Evolutionary conservation across 2,113 vertebrate species (phyloP).

Genomic region (Fulica atra): DNA sequence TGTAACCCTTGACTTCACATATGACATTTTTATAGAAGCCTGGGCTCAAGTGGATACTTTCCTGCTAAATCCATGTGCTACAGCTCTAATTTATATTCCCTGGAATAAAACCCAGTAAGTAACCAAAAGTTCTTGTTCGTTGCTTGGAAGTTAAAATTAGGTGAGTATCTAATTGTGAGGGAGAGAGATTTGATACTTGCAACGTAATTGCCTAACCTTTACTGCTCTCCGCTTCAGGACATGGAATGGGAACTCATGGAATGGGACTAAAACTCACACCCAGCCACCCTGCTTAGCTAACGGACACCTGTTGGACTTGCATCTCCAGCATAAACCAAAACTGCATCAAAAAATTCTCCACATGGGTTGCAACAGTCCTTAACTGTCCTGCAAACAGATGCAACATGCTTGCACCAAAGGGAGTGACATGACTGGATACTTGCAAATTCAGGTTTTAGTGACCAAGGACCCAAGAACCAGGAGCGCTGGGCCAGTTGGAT

Average conservation of each 20-base stretch:
- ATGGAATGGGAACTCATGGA: background rate
- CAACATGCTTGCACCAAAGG: background rate
- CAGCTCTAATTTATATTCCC: background rate
- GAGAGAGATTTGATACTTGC: background rate
- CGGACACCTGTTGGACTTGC: background rate
- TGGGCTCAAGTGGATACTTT: background rate
- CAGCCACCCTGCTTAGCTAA: background rate
- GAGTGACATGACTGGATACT: fast-evolving
- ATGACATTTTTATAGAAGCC: background rate
- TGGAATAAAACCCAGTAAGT: background rate
- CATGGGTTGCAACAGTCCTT: background rate
- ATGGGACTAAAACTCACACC: background rate
- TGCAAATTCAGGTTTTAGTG: background rate
- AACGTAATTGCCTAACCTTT: background rate
- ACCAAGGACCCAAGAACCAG: background rate
- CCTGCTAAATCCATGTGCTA: background rate
- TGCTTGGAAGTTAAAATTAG: background rate
- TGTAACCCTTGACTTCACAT: background rate
- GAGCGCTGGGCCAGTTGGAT: background rate
- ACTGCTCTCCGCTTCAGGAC: background rate
- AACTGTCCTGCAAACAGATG: background rate
- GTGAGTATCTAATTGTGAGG: background rate
- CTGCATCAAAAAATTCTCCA: background rate
- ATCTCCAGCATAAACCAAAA: background rate
- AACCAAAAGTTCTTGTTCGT: background rate